Conservation (phyloP, 1,140 invertebrate genomes). For the Eurosta solidaginis region DNA sequence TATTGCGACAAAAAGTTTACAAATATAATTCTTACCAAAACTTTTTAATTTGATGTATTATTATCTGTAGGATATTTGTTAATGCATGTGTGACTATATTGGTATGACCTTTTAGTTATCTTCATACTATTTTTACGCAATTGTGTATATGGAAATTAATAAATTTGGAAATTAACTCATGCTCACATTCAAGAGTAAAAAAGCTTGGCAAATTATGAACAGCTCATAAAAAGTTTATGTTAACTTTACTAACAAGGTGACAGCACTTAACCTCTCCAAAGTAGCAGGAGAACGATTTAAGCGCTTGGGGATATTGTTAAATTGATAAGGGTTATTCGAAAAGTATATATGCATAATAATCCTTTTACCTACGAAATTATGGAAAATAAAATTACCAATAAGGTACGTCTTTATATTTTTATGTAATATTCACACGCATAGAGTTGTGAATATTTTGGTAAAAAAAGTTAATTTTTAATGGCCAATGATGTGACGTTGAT, state of each 20-base stretch:
- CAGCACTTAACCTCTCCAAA: neutral
- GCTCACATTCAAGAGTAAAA: neutral
- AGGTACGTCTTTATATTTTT: too few relatives aligned
- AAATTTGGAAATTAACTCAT: neutral
- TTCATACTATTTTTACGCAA: neutral
- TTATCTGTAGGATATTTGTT: conserved; percentile 22
- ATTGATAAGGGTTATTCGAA: too few relatives aligned
- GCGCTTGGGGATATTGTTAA: too few relatives aligned
- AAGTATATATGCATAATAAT: too few relatives aligned
- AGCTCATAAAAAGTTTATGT: neutral
- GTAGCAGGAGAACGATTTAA: neutral
- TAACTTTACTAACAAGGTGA: neutral
- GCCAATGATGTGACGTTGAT: too few relatives aligned
- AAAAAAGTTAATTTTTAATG: too few relatives aligned
- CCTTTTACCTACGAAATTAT: too few relatives aligned
- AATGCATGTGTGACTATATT: neutral
- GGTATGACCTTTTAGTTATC: neutral
- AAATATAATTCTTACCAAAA: conserved; percentile 57
- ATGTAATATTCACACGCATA: too few relatives aligned
- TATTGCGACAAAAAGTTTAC: conserved; percentile 46
- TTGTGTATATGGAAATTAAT: neutral
- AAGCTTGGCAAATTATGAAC: neutral
- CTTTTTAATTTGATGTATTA: conserved; percentile 57
- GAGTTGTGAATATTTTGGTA: too few relatives aligned
- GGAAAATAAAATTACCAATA: too few relatives aligned